A percentile compares a stretch with the other conserved stretches of the same genome.
These are phyloP conservation scores for Gymnothorax javanicus DNA, from an alignment of 2,797 vertebrate genomes.

Conservation along the genomic window DNA sequence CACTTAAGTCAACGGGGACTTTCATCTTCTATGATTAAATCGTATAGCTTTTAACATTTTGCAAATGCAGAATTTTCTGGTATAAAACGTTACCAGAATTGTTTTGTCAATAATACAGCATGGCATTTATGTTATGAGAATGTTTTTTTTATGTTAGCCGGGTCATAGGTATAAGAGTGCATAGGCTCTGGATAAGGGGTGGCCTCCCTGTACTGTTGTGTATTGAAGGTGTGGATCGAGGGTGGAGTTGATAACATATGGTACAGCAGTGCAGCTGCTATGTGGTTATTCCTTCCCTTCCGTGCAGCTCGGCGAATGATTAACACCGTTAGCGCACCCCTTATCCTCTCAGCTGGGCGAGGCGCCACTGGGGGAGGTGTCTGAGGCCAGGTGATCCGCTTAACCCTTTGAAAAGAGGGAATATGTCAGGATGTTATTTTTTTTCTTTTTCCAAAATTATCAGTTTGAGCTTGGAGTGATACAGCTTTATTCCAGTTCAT, in stretches of 20 bases:
- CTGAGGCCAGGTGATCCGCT: not conserved
- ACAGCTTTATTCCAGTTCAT: too few species aligned
- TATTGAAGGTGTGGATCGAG: not conserved
- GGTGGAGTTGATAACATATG: not conserved
- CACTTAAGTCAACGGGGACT: not conserved
- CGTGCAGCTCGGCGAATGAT: not conserved
- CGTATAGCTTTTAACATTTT: too few species aligned
- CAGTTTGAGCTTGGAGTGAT: too few species aligned
- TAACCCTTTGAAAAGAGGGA: too few species aligned
- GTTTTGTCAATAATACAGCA: too few species aligned
- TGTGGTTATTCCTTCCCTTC: not conserved
- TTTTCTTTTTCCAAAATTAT: too few species aligned
- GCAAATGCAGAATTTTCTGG: too few species aligned
- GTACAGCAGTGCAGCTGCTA: not conserved
- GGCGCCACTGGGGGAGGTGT: slow-evolving; percentile 32
- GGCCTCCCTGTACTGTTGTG: not conserved
- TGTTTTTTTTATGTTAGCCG: too few species aligned
- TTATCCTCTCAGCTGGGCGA: not conserved
- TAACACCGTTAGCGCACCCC: slow-evolving; percentile 8
- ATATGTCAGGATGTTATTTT: too few species aligned
- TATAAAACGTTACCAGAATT: too few species aligned
- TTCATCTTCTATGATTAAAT: too few species aligned
- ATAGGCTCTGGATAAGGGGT: not conserved
- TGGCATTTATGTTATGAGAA: too few species aligned
- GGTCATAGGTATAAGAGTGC: not conserved